Percentiles rank a stretch among this genome's conserved stretches.
Evolutionary conservation across 1,140 invertebrate species (phyloP).

Genomic region (Hirudo medicinalis): DNA sequence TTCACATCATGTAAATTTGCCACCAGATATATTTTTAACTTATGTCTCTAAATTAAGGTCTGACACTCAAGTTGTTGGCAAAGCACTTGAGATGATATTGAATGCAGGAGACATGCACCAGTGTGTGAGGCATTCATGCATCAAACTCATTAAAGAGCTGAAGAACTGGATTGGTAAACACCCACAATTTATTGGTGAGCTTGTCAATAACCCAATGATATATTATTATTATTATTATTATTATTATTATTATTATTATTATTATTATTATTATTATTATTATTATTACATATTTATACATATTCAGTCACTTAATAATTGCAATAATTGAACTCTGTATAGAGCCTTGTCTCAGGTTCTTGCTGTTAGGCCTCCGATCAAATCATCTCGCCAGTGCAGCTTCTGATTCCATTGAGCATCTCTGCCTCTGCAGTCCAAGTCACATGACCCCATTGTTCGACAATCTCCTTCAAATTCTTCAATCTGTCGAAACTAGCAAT

Average conservation of each 20-base stretch:
- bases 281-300: too few relatives aligned
- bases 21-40: too few relatives aligned
- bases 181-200: constrained; percentile 55
- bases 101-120: constrained; percentile 68
- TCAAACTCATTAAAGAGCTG: constrained; percentile 76
- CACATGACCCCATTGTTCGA: constrained; percentile 67
- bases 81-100: constrained; percentile 78
- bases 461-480: constrained; percentile 64
- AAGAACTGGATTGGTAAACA: constrained; percentile 89
- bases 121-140: constrained; percentile 73
- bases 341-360: constrained; percentile 65
- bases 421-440: constrained; percentile 61
- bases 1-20: too few relatives aligned
- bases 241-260: too few relatives aligned
- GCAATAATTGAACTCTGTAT: constrained; percentile 21
- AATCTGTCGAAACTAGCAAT: constrained; percentile 61
- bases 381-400: constrained; percentile 60
- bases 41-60: too few relatives aligned
- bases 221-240: too few relatives aligned
- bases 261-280: too few relatives aligned
- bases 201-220: too few relatives aligned
- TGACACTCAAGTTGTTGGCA: constrained; percentile 78
- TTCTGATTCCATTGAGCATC: constrained; percentile 54
- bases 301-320: too few relatives aligned
- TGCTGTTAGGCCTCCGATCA: constrained; percentile 60